phyloP scores from a whole-genome alignment of 2,113 vertebrate genomes.

The Tenrec ecaudatus region DNA sequence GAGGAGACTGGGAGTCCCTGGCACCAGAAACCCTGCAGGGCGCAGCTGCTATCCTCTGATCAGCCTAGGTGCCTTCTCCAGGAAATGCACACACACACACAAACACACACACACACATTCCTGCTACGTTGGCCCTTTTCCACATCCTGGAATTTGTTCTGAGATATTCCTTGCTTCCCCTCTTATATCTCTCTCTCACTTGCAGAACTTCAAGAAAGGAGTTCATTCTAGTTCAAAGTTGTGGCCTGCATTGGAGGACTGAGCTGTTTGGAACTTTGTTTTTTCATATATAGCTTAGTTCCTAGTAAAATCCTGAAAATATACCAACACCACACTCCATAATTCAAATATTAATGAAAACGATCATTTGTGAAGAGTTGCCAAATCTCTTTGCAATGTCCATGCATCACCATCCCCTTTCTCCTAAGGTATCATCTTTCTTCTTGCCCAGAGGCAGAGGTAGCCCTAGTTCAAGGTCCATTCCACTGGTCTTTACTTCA shows the following conservation, averaged over 20 bases:
- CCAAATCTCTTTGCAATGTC: background rate
- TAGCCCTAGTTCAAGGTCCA: background rate
- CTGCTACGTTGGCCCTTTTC: background rate
- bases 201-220: slow-evolving; percentile 25
- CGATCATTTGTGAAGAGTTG: background rate
- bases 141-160: slow-evolving; percentile 50
- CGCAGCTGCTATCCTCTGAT: slow-evolving; percentile 39
- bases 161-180: background rate
- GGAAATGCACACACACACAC: background rate
- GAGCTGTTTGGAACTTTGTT: background rate
- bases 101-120: background rate
- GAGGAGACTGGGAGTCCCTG: slow-evolving; percentile 35
- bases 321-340: background rate
- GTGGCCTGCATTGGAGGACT: background rate
- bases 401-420: background rate
- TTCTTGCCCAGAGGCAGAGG: background rate
- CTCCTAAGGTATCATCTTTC: background rate
- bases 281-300: no score
- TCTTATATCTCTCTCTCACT: slow-evolving; percentile 18
- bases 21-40: background rate
- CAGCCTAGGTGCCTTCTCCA: slow-evolving; percentile 38
- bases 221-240: slow-evolving; percentile 19
- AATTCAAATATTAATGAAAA: slow-evolving; percentile 16
- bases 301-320: background rate
- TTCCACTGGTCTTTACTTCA: background rate